A percentile compares a stretch with the other conserved stretches of the same genome.
Conservation (phyloP, 35 echinoderm and acorn worm species). For the Lytechinus variegatus region DNA sequence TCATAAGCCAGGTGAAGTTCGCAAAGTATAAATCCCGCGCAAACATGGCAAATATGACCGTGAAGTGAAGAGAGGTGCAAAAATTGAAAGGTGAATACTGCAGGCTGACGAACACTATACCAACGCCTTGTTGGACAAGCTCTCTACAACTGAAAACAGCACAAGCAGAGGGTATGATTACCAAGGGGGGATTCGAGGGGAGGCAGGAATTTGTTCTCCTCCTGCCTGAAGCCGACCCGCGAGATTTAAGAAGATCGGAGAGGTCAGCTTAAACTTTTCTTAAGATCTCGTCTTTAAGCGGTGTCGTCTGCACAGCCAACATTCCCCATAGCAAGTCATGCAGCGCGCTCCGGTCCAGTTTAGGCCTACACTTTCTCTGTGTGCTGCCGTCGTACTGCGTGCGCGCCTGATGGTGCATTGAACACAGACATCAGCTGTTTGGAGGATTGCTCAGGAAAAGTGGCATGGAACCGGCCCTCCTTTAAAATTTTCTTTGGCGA, state of each 20-base stretch:
- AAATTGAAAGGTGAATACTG: conserved; percentile 3
- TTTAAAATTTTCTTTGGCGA: background rate
- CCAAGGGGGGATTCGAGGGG: conserved; percentile 16
- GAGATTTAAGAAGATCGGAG: conserved; percentile 49
- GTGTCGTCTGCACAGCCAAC: conserved; percentile 26
- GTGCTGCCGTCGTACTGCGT: background rate
- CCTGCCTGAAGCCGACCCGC: conserved; percentile 19
- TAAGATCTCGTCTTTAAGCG: background rate
- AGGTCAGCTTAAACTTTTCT: conserved; percentile 33
- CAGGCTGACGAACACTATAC: background rate
- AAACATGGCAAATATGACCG: conserved; percentile 33
- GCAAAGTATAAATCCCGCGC: conserved; percentile 17
- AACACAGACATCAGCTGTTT: background rate
- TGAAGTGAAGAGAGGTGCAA: background rate
- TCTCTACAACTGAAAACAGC: background rate
- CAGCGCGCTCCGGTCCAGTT: background rate
- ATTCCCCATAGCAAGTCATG: conserved; percentile 18
- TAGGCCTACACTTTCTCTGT: background rate
- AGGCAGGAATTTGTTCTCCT: conserved; percentile 31
- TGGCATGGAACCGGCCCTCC: background rate
- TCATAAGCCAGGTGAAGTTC: conserved; percentile 17
- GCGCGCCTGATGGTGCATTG: background rate
- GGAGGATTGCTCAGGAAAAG: background rate
- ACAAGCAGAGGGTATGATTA: background rate
- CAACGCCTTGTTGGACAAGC: background rate